A percentile compares a stretch with the other conserved stretches of the same genome.
Conservation (phyloP, 35 echinoderm and acorn worm genomes). For the Stichopus chloronotus region DNA sequence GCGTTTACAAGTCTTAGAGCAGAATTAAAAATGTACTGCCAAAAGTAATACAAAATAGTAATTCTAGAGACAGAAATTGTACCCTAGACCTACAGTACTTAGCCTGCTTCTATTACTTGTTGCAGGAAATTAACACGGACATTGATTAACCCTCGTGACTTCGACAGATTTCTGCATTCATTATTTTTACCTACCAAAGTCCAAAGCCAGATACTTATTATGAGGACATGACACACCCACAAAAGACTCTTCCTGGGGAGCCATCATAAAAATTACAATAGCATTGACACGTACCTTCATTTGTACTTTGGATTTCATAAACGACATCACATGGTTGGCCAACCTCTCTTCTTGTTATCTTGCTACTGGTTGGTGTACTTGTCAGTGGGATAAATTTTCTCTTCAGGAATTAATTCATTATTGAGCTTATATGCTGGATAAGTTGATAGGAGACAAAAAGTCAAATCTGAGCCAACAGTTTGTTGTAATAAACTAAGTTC, state of each 20-base stretch:
- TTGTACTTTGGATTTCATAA: background rate
- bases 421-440: background rate
- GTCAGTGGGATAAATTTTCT: constrained; percentile 25
- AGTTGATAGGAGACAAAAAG: too few species aligned
- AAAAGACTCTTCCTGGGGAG: too few species aligned
- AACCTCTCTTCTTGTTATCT: constrained; percentile 26
- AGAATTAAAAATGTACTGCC: too few species aligned
- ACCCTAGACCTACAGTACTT: background rate
- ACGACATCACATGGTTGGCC: background rate
- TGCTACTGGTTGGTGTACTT: constrained; percentile 29
- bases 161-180: background rate
- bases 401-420: constrained; percentile 49
- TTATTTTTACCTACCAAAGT: background rate
- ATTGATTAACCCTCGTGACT: background rate
- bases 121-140: too few species aligned
- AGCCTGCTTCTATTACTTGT: too few species aligned
- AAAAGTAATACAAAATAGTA: too few species aligned
- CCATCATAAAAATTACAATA: background rate
- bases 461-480: too few species aligned
- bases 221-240: background rate
- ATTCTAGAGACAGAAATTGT: too few species aligned
- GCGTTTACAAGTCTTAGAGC: too few species aligned
- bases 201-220: background rate
- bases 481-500: too few species aligned
- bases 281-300: background rate